Evolutionary conservation across 2,888 invertebrate genomes (phyloP).

Genomic region (Creontiades dilutus): DNA sequence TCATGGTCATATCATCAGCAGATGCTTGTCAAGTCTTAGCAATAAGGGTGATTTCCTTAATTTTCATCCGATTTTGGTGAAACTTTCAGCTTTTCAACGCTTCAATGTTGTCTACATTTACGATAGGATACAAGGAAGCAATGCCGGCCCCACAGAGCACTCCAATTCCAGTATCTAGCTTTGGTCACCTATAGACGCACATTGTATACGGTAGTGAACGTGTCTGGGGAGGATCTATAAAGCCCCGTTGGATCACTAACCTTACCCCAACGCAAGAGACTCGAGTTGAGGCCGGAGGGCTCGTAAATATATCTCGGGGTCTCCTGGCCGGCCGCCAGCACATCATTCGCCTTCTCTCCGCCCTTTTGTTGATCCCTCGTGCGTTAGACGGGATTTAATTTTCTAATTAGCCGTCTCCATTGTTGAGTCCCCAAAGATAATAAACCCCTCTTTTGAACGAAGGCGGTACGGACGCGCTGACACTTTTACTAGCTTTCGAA

Average conservation of each 20-base stretch:
- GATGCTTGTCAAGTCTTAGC: too few relatives aligned
- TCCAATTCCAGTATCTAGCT: too few relatives aligned
- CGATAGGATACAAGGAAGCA: too few relatives aligned
- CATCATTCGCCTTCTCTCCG: constrained; percentile 21
- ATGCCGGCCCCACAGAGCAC: too few relatives aligned
- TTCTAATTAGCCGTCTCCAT: constrained; percentile 18
- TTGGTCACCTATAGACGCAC: too few relatives aligned
- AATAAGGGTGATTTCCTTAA: too few relatives aligned
- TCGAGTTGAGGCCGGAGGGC: background rate
- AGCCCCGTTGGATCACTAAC: constrained; percentile 43
- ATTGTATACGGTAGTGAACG: background rate
- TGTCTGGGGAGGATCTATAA: constrained; percentile 39
- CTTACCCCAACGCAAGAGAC: constrained; percentile 43
- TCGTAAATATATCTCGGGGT: constrained; percentile 38
- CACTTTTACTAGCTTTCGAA: constrained; percentile 10
- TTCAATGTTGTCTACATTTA: too few relatives aligned
- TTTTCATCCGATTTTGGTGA: too few relatives aligned
- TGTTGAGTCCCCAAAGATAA: background rate
- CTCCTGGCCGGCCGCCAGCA: constrained; percentile 34
- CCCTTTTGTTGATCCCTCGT: constrained; percentile 31
- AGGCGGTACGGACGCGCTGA: background rate
- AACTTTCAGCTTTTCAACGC: too few relatives aligned
- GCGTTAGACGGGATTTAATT: constrained; percentile 1
- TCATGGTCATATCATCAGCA: too few relatives aligned
- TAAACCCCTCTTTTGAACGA: background rate